A percentile compares a stretch with the other conserved stretches of the same genome.
These are phyloP conservation scores for Diuraphis noxia DNA, from an alignment of 1,140 invertebrate species.

Conservation along the genomic window DNA sequence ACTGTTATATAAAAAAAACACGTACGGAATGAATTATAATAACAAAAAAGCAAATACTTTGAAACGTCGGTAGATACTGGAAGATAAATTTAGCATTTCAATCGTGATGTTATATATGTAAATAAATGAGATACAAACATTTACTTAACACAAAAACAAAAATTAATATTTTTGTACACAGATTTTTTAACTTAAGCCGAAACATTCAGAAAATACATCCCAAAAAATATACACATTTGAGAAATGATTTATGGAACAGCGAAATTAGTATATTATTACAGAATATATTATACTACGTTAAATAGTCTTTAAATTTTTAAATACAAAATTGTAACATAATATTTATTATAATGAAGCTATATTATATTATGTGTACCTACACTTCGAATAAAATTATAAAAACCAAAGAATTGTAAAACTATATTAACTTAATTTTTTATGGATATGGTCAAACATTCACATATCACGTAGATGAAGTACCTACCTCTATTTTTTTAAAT, in stretches of 20 bases:
- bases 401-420: neutral
- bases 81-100: neutral
- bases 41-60: neutral
- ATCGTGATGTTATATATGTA: neutral
- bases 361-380: too few species aligned
- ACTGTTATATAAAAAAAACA: constrained; percentile 37
- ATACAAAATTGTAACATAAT: neutral
- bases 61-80: neutral
- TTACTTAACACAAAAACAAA: neutral
- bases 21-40: constrained; percentile 26
- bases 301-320: too few species aligned
- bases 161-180: neutral
- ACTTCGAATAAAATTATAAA: neutral
- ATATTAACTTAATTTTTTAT: neutral
- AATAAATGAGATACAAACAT: neutral
- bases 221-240: neutral
- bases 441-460: neutral
- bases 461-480: neutral
- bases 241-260: neutral
- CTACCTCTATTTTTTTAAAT: too few species aligned
- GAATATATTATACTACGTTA: too few species aligned
- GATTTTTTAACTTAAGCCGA: neutral
- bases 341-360: neutral
- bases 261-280: neutral
- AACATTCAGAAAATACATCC: neutral